Base-by-base conservation (phyloP, 2,888 invertebrate genomes). In the Oasisia sp. region DNA sequence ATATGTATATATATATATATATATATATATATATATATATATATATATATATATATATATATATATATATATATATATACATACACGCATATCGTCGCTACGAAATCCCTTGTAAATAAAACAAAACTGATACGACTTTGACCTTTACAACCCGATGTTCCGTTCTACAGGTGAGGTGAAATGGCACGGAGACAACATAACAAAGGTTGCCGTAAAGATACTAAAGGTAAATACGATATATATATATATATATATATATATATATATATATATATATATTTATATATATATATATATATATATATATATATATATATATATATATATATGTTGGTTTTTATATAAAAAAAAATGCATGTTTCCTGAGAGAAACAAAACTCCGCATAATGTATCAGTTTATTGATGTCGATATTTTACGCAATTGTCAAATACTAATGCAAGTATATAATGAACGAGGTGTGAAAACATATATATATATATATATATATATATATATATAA, bases 131-230 rank as follows among this genome's bases (percentile, higher is more conserved):
- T 50, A 50, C 12, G 14, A 50, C 50, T 0, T 50, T 50, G 14
- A 50, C 50, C 14, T 9, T 9, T 50, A 50, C n/a, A 27, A 74
- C 74, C 27, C 74, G 27, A 74, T 27, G 27, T n/a, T 7, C 32
- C 14, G n/a, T 19, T 32, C 89, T 92, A 9, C 92, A 95, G 95
- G 32, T 94, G 95, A 93, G 95, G 95, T 91, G 92, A 94, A 45
- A 94, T 95, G n/a, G 95, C 94, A 92, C 92, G 95, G 3, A 94
- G 95, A 91, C 32, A 93, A 90, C n/a, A 92, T 56, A 11, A 97
- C 97, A 94, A 97, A 97, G 19, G 94, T 93, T 50, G 94, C 93
- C 14, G 93, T 93, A 32, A 94, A 94, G 91, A 93, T 93, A 74
- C 27, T 74, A 74, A 74, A 74, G 74, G 74, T 74, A 27, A 38